phyloP scores from a whole-genome alignment of 2,113 vertebrate species.

The Varanus komodoensis region DNA sequence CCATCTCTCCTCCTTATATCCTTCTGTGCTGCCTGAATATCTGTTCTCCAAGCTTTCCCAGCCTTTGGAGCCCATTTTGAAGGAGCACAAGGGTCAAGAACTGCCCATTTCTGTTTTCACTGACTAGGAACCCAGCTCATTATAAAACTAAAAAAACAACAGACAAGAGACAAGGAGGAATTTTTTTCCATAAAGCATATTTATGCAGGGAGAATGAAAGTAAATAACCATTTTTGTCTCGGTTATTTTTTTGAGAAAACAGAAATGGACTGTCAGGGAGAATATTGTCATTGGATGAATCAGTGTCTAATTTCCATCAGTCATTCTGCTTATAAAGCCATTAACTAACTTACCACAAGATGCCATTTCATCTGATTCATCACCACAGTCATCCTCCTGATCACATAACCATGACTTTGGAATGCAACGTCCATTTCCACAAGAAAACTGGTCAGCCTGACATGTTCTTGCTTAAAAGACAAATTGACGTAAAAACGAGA shows the following conservation, averaged over 20 bases:
- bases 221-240: background rate
- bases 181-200: background rate
- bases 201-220: background rate
- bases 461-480: conserved; percentile 87
- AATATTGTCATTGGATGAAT: background rate
- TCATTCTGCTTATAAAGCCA: background rate
- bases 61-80: too few species aligned
- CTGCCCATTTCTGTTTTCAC: too few species aligned
- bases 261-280: background rate
- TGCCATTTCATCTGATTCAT: conserved; percentile 87
- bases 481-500: conserved; percentile 55
- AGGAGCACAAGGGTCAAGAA: too few species aligned
- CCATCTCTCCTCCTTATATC: too few species aligned
- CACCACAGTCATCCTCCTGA: conserved; percentile 94
- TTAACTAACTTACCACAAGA: conserved; percentile 88
- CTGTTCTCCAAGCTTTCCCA: too few species aligned
- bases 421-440: conserved; percentile 92
- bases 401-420: conserved; percentile 91
- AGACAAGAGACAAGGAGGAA: background rate
- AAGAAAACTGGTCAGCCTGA: conserved; percentile 90
- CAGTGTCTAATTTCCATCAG: background rate
- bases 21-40: too few species aligned
- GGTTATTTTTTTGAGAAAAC: background rate
- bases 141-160: background rate
- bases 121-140: background rate